Evolutionary conservation across 2,797 vertebrate species (phyloP).

Genomic region (Cryptoprocta ferox): DNA sequence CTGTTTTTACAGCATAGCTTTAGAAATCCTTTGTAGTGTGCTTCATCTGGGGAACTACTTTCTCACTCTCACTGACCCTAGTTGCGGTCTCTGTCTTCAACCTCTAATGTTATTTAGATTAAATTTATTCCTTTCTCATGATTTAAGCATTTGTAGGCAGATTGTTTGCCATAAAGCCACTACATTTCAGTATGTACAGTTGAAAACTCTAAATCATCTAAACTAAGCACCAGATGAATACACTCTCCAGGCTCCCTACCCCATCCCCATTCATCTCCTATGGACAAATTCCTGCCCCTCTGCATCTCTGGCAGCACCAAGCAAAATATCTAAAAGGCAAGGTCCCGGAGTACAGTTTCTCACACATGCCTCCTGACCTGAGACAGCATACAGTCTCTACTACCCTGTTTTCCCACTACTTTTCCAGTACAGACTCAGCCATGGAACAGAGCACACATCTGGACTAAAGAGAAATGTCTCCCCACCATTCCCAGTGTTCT

Average conservation of each 20-base stretch:
- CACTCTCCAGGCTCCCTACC: too few species aligned
- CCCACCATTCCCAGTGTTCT: neutral
- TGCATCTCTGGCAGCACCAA: neutral
- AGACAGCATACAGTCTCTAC: neutral
- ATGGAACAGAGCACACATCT: neutral
- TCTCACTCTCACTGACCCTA: fast-evolving
- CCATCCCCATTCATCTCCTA: too few species aligned
- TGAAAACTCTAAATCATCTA: neutral
- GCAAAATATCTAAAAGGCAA: neutral
- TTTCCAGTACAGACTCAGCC: neutral
- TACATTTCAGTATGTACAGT: neutral
- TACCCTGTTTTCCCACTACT: neutral
- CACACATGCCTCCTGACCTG: neutral
- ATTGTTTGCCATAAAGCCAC: neutral
- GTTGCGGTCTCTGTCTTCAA: neutral
- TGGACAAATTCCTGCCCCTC: neutral
- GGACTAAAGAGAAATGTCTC: neutral
- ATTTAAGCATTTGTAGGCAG: neutral
- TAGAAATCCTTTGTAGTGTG: neutral
- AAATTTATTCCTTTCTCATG: neutral
- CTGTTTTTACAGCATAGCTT: neutral
- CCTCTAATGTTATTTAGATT: neutral
- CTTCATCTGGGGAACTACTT: neutral
- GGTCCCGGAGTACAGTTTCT: neutral
- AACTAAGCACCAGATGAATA: neutral